phyloP scores from a whole-genome alignment of 1,140 invertebrate genomes.

The Drosophila pseudoananassae region DNA sequence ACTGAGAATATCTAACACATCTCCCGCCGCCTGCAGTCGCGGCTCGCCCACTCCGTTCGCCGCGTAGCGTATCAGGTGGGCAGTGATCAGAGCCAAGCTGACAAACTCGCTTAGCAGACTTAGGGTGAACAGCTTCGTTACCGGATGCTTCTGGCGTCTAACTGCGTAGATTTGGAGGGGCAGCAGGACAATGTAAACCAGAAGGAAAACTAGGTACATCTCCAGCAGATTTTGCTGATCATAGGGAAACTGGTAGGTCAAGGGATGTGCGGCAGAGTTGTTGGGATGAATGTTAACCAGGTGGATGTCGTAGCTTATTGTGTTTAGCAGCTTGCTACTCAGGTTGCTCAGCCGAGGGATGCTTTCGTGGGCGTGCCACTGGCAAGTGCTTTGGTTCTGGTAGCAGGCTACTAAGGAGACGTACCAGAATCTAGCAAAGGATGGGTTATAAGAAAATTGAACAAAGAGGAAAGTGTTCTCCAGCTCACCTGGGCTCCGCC shows the following conservation, averaged over 20 bases:
- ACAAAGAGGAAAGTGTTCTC: not conserved
- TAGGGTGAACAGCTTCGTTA: constrained; percentile 95
- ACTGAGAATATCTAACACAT: constrained; percentile 95
- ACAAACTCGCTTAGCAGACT: constrained; percentile 94
- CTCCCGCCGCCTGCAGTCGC: constrained; percentile 92
- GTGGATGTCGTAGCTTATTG: constrained; percentile 96
- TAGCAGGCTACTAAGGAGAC: constrained; percentile 96
- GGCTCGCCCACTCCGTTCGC: constrained; percentile 94
- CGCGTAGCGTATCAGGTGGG: constrained; percentile 95
- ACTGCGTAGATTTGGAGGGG: constrained; percentile 96
- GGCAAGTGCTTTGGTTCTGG: constrained; percentile 90
- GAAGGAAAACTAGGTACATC: constrained; percentile 94
- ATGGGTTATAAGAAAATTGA: not conserved
- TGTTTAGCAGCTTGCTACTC: constrained; percentile 72
- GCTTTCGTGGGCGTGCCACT: constrained; percentile 90
- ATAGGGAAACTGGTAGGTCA: constrained; percentile 98
- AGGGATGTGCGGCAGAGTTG: constrained; percentile 91
- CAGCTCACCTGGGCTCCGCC: constrained; percentile 92
- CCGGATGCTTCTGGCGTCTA: constrained; percentile 93
- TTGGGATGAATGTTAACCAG: constrained; percentile 98
- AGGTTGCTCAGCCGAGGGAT: constrained; percentile 65
- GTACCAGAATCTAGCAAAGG: constrained; percentile 94
- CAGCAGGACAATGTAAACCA: constrained; percentile 94
- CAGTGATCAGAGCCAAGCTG: constrained; percentile 92
- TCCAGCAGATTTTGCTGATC: constrained; percentile 97